phyloP scores from a whole-genome alignment of 2,888 invertebrate genomes.

The Calliphora vomitoria region DNA sequence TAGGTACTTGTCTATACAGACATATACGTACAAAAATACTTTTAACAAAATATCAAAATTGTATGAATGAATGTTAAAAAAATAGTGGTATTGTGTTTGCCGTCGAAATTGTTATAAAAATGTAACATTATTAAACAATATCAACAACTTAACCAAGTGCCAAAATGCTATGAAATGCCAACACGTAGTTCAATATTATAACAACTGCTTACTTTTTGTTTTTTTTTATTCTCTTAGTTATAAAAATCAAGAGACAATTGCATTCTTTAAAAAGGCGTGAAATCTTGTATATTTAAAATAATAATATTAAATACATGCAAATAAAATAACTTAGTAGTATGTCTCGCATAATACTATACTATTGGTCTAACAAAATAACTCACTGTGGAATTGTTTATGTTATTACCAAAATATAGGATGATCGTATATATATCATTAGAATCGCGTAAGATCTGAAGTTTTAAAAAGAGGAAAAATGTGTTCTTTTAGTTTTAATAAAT shows the following conservation, averaged over 20 bases:
- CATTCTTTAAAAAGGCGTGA: conserved; percentile 70
- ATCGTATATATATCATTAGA: no score
- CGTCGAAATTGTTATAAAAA: conserved; percentile 41
- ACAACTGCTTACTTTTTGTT: conserved; percentile 36
- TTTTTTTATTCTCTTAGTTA: conserved; percentile 15
- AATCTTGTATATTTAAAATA: conserved; percentile 31
- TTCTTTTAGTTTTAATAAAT: no score
- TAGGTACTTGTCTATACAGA: conserved; percentile 1
- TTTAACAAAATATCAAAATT: not conserved
- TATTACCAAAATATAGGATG: no score
- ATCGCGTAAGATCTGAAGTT: no score
- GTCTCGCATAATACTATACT: not conserved
- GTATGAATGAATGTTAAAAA: conserved; percentile 8
- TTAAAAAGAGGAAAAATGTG: no score
- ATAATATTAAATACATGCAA: not conserved
- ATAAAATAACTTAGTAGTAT: not conserved
- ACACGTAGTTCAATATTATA: conserved; percentile 62
- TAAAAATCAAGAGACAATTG: conserved; percentile 58
- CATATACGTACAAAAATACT: not conserved
- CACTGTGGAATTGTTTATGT: no score
- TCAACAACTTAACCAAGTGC: conserved; percentile 63
- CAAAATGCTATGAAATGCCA: conserved; percentile 71
- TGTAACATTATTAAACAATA: conserved; percentile 50
- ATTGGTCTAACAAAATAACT: no score
- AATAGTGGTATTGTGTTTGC: conserved; percentile 23